phyloP scores from a whole-genome alignment of 2,113 vertebrate species.

The Hippocampus mohnikei region DNA sequence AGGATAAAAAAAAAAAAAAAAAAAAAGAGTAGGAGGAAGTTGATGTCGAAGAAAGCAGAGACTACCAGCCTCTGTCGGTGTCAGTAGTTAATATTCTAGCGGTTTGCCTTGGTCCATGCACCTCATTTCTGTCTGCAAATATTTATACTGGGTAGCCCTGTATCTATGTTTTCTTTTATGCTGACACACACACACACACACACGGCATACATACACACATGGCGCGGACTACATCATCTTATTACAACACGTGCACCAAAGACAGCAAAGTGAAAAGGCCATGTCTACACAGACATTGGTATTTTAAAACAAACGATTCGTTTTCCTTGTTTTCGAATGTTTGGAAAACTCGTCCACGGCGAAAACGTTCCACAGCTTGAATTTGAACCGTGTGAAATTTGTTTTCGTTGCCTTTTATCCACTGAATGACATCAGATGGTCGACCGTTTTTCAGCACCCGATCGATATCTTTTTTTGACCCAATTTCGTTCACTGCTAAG shows the following conservation, averaged over 20 bases:
- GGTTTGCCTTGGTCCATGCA: constrained; percentile 26
- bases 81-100: constrained; percentile 58
- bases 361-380: too few relatives aligned
- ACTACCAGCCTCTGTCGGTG: constrained; percentile 33
- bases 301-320: not conserved
- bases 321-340: not conserved
- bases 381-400: not conserved
- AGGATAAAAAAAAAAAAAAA: not conserved
- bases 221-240: not conserved
- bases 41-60: constrained; percentile 9
- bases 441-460: not conserved
- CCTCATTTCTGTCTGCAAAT: constrained; percentile 60
- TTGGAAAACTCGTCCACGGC: not conserved
- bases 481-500: not conserved
- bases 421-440: too few relatives aligned
- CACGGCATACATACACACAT: constrained; percentile 14
- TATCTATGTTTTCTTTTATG: constrained; percentile 45
- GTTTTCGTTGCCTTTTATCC: too few relatives aligned
- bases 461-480: not conserved
- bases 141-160: constrained; percentile 57
- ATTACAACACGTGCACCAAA: not conserved
- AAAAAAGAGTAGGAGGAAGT: not conserved
- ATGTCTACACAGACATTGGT: not conserved
- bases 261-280: not conserved
- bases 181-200: not conserved